A percentile compares a stretch with the other conserved stretches of the same genome.
These are phyloP conservation scores for Ylistrum balloti DNA, from an alignment of 1,140 invertebrate species.

Conservation along the genomic window DNA sequence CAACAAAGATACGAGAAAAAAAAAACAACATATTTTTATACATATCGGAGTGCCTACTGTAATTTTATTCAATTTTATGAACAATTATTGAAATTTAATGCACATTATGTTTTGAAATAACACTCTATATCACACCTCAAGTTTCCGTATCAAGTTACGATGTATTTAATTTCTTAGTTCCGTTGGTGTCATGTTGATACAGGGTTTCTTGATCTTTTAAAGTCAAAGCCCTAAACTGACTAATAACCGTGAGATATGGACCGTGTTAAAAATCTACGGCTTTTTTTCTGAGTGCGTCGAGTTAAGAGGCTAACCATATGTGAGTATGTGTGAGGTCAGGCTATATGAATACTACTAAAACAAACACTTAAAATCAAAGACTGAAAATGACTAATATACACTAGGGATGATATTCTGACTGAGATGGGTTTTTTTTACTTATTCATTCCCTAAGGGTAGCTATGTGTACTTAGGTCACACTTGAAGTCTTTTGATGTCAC, in stretches of 20 bases:
- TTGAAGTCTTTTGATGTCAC: constrained; percentile 23
- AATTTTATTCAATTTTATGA: too few relatives aligned
- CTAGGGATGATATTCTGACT: not conserved
- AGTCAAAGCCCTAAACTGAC: not conserved
- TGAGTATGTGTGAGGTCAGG: constrained; percentile 24
- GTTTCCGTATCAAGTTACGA: not conserved
- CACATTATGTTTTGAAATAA: too few relatives aligned
- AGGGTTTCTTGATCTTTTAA: not conserved
- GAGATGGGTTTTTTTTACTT: constrained; percentile 25
- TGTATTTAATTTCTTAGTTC: not conserved
- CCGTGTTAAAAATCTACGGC: not conserved
- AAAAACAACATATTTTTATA: too few relatives aligned
- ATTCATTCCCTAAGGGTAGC: not conserved
- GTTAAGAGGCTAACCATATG: not conserved
- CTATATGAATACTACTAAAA: constrained; percentile 30
- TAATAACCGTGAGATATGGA: not conserved
- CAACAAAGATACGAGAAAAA: too few relatives aligned
- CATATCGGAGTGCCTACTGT: too few relatives aligned
- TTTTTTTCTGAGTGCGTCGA: not conserved
- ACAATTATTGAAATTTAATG: too few relatives aligned
- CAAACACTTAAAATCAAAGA: constrained; percentile 22
- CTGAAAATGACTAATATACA: not conserved
- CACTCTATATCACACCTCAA: too few relatives aligned
- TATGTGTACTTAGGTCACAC: constrained; percentile 19
- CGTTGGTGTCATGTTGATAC: not conserved